Evolutionary conservation across 2,113 vertebrate species (phyloP), one percentile per base, ranked within the genome.

Genomic region (Neodon shergylaensis): DNA sequence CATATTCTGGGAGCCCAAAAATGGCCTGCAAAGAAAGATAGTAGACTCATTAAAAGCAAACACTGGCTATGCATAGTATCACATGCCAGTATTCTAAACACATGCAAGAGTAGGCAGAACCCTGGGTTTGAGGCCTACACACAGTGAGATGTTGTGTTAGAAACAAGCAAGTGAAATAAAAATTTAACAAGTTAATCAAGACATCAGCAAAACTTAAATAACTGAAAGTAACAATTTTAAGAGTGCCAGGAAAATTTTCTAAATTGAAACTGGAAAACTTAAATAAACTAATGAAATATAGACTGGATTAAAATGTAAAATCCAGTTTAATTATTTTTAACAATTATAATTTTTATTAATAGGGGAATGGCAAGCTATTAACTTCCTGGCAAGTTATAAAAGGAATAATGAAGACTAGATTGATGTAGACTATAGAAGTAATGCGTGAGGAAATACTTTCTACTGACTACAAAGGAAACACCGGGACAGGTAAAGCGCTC

Each of bases 1-100:
- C 99, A 99, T 99, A 98, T 99, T 99, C 98, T 99, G 99, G 88
- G 99, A 99, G 97, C 99, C 98, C 96, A 99, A 99, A 98, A 99
- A 99, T 1, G 99, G 99, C 99, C 99, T 99, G 98, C 9, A 95
- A 97, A 97, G 89, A 96, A 72, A 97, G 96, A 91, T 94, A 92
- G 44, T 39, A 63, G 73, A 44, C 44, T 88, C 36, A 84, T 54
- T 98, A 96, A 98, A 33, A 88, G 39, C 42, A 76, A 82, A 78
- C 31, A 91, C 79, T 70, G 44, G 52, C 14, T 73, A 22, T 36
- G 42, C 5, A 28, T 6, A 63, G 58, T 28, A 42, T 31, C 72
- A 77, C 10, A 77, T 61, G n/a, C 19, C 47, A 39, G 16, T 58
- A 42, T 42, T 58, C 28, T 42, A 54, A 31, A 74, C 8, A 78